These are phyloP conservation scores for Lepisosteus osseus DNA, from an alignment of 2,113 vertebrate species.

Conservation along the genomic window DNA sequence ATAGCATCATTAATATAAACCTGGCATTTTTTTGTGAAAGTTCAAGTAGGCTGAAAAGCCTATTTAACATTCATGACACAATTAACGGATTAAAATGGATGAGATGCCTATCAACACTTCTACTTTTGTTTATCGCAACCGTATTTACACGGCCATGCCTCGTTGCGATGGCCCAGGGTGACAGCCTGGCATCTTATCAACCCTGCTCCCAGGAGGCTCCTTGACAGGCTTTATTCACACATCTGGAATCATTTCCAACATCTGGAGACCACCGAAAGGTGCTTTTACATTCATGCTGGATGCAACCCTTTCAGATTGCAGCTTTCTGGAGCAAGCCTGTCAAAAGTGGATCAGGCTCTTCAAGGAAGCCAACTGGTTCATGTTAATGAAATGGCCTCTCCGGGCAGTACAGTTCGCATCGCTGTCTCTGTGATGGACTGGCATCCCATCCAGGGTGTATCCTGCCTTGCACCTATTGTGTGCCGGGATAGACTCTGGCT, in stretches of 20 bases:
- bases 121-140: neutral
- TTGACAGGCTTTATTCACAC: neutral
- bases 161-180: neutral
- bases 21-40: slow-evolving; percentile 9
- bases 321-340: too few species aligned
- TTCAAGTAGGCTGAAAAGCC: slow-evolving; percentile 14
- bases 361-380: neutral
- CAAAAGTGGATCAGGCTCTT: too few species aligned
- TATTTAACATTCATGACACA: slow-evolving; percentile 18
- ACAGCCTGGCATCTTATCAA: neutral
- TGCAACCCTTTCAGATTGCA: too few species aligned
- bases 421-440: too few species aligned
- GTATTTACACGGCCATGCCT: neutral
- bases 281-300: too few species aligned
- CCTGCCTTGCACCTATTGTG: too few species aligned
- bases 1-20: slow-evolving; percentile 12
- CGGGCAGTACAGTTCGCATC: too few species aligned
- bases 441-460: too few species aligned
- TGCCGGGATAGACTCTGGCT: too few species aligned
- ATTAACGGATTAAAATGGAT: slow-evolving; percentile 12
- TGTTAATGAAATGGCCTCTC: neutral
- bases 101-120: neutral
- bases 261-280: too few species aligned
- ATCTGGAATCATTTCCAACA: too few species aligned
- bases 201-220: neutral